Percentiles rank a stretch among this genome's conserved stretches.
Evolutionary conservation across 1,140 invertebrate genomes (phyloP).

Genomic region (Babylonia areolata): DNA sequence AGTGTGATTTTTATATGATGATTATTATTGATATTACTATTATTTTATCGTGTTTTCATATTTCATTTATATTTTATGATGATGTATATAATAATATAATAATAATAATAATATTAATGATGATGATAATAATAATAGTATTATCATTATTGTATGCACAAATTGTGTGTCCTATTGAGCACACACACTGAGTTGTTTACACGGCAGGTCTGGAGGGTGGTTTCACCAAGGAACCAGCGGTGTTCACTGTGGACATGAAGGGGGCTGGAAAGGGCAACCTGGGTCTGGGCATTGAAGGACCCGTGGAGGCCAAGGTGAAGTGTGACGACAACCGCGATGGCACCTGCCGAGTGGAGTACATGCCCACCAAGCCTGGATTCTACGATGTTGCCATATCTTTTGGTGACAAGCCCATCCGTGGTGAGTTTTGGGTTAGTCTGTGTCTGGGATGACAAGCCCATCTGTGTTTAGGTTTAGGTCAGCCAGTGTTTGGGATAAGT

Average conservation of each 20-base stretch:
- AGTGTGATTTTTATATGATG: too few species aligned
- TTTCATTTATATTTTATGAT: too few species aligned
- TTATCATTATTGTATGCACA: too few species aligned
- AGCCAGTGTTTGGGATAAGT: too few species aligned
- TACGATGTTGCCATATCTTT: constrained; percentile 89
- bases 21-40: too few species aligned
- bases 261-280: constrained; percentile 90
- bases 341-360: constrained; percentile 89
- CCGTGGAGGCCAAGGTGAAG: constrained; percentile 90
- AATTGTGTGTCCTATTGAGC: too few species aligned
- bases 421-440: constrained; percentile 63
- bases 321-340: constrained; percentile 92
- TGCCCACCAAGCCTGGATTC: constrained; percentile 84
- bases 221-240: constrained; percentile 73
- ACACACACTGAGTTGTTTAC: neutral
- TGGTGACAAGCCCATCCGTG: constrained; percentile 86
- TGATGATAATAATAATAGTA: too few species aligned
- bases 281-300: constrained; percentile 87
- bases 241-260: constrained; percentile 83
- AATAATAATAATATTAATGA: too few species aligned
- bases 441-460: too few species aligned
- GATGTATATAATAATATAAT: too few species aligned
- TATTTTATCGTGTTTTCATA: too few species aligned
- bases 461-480: neutral
- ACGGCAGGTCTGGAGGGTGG: constrained; percentile 72